Percentiles rank a stretch among this genome's conserved stretches.
Conservation (phyloP, 2,888 invertebrate species). For the Thysanoteuthis rhombus region DNA sequence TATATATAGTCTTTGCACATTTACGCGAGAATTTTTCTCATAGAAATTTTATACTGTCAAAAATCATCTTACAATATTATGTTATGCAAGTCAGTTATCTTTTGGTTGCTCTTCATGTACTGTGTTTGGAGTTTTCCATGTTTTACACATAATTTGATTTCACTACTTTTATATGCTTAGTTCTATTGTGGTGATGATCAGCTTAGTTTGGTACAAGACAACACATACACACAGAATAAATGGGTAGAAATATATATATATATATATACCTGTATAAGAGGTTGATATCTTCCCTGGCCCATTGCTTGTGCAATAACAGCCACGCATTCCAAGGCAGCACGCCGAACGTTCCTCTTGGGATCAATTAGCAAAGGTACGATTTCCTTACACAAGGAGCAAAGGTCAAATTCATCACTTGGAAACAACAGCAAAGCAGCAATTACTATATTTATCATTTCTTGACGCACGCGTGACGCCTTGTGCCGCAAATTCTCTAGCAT, state of each 20-base stretch:
- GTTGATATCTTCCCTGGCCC: constrained; percentile 72
- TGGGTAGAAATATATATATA: neutral
- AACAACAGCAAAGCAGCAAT: constrained; percentile 82
- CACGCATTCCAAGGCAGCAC: constrained; percentile 81
- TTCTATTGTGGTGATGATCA: no score
- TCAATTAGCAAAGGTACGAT: constrained; percentile 71
- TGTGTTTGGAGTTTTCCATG: no score
- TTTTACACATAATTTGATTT: no score
- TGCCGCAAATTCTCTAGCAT: constrained; percentile 70
- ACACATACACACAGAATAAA: neutral
- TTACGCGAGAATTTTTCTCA: no score
- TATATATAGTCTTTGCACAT: no score
- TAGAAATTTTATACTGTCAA: no score
- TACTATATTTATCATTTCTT: constrained; percentile 80
- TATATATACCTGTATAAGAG: constrained; percentile 69
- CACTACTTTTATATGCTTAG: no score
- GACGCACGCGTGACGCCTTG: constrained; percentile 74
- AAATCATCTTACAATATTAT: no score
- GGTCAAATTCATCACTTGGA: constrained; percentile 80
- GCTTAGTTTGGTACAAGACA: neutral
- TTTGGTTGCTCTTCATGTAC: no score
- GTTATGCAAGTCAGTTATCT: no score
- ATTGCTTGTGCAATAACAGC: constrained; percentile 81
- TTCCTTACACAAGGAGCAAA: constrained; percentile 68
- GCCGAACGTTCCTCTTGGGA: constrained; percentile 80